Base-by-base conservation (phyloP, 2,888 invertebrate genomes). In the Lapara coniferarum region DNA sequence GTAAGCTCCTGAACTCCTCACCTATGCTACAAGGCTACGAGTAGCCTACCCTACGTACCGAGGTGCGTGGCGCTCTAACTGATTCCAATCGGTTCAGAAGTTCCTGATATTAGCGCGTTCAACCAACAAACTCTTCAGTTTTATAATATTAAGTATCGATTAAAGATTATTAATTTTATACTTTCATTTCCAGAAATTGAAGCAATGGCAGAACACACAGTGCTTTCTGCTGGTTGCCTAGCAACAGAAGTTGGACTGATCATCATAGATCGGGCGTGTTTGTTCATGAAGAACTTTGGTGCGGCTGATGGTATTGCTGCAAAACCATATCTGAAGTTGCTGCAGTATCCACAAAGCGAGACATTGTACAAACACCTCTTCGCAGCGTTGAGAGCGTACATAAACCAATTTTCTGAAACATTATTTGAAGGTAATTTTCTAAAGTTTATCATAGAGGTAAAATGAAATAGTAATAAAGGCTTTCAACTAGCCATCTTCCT, bases 341-440 rank as follows among this genome's bases (percentile, higher is more conserved):
- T 99, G 68, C 97, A 97, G 89, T 95, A 97, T 57, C 97, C 98
- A 2, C 99, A 99, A 85, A 98, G 98, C 63, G 99, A 99, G 87
- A 96, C 95, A 4, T 93, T 99, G 63, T 96, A 98, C 77, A 96
- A 97, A 79, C 99, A 99, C 83, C 96, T 98, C 25, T 98, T 99
- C 87, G 98, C 98, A 2, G 97, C 98, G 0, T 91, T 99, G 66
- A 95, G 99, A 75, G 97, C 98, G 0, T 99, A 98, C 84, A 97
- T 99, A 70, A 98, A 98, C 86, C 97, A 98, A 89, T 98, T 97
- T 85, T 97, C 98, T 0, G 94, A 96, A 70, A 96, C 97, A 5
- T 89, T 98, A 66, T 98, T 98, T 89, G 96, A 97, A 95, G 97
- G 97, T 95, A 89, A 81, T 76, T 72, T 10, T 19, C 8, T 13